phyloP scores from a whole-genome alignment of 2,113 vertebrate species.

The Mus spicilegus region DNA sequence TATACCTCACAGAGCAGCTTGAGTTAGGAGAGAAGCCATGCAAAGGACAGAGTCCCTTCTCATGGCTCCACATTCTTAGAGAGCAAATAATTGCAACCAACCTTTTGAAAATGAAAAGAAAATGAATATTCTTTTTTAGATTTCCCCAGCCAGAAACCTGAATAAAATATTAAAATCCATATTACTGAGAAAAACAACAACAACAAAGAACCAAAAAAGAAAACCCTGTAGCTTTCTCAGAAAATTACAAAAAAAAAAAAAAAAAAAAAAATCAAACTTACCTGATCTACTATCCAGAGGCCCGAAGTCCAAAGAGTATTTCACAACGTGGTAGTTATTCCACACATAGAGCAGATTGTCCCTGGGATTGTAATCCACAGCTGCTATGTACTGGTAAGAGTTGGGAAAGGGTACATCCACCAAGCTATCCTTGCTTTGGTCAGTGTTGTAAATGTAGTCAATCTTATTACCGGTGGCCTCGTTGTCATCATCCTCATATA shows the following conservation, averaged over 20 bases:
- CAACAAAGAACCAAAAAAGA: neutral
- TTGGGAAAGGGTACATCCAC: constrained; percentile 98
- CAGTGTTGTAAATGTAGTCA: constrained; percentile 99
- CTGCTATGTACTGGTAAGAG: constrained; percentile 99
- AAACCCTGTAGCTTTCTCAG: neutral
- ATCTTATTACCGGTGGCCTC: constrained; percentile 99
- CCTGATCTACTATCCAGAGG: constrained; percentile 94
- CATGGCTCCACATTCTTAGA: neutral
- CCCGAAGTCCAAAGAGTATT: constrained; percentile 98
- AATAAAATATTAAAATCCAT: neutral
- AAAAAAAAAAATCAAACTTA: constrained; percentile 81
- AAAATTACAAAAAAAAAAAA: neutral
- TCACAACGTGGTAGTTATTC: constrained; percentile 99
- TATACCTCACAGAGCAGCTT: neutral
- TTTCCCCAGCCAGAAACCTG: neutral
- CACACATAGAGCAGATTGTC: constrained; percentile 99
- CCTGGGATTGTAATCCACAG: constrained; percentile 99
- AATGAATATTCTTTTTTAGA: neutral
- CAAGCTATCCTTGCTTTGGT: constrained; percentile 96
- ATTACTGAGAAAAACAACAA: neutral
- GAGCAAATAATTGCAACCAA: neutral
- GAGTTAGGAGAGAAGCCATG: neutral
- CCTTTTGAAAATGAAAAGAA: neutral
- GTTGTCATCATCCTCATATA: constrained; percentile 98
- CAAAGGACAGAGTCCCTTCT: neutral